Percentiles rank a stretch among this genome's conserved stretches.
These are phyloP conservation scores for Hirundichthys speculiger DNA, from an alignment of 2,113 vertebrate species.

Conservation along the genomic window DNA sequence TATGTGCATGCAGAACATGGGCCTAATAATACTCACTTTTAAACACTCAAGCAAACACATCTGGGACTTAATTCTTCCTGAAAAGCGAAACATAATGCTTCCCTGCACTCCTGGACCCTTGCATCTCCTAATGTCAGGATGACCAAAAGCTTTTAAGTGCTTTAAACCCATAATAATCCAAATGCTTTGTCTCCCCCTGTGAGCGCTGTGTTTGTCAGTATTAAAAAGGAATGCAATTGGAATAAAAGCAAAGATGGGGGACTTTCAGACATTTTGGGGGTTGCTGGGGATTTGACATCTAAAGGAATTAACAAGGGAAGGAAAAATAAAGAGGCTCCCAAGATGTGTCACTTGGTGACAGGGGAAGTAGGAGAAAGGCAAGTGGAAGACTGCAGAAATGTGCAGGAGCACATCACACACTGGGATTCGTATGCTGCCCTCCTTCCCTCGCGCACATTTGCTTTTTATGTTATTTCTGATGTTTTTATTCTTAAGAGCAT, in stretches of 20 bases:
- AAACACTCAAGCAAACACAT: constrained; percentile 48
- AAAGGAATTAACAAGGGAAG: constrained; percentile 56
- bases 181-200: constrained; percentile 62
- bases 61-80: constrained; percentile 54
- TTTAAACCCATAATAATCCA: constrained; percentile 71
- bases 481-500: constrained; percentile 62
- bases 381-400: constrained; percentile 28
- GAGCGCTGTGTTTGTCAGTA: constrained; percentile 53
- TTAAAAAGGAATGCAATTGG: constrained; percentile 61
- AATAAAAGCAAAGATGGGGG: constrained; percentile 61
- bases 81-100: constrained; percentile 53
- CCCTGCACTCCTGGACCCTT: constrained; percentile 60
- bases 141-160: constrained; percentile 75
- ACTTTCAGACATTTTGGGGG: constrained; percentile 39
- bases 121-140: constrained; percentile 54
- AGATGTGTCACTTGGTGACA: constrained; percentile 37
- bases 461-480: constrained; percentile 64
- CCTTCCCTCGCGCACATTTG: constrained; percentile 41
- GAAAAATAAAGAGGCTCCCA: constrained; percentile 53
- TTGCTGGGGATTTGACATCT: constrained; percentile 53
- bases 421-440: constrained; percentile 51
- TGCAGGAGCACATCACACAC: constrained; percentile 12
- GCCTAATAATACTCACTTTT: constrained; percentile 16
- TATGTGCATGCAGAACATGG: constrained; percentile 38
- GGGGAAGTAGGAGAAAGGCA: constrained; percentile 27